Evolutionary conservation across 2,797 vertebrate species (phyloP).

Genomic region (Circus cinereus): DNA sequence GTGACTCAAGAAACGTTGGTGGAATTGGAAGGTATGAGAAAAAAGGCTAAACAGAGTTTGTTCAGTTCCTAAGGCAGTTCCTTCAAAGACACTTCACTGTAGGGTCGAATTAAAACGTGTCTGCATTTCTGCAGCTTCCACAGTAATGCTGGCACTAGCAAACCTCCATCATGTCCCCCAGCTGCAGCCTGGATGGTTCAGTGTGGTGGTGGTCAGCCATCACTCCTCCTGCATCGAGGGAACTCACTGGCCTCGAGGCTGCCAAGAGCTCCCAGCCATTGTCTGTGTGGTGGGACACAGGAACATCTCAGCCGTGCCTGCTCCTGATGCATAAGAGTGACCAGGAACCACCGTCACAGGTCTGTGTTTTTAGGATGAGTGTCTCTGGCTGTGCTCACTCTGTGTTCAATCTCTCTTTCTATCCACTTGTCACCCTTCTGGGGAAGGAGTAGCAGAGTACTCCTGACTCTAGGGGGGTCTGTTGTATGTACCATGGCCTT

Average conservation of each 20-base stretch:
- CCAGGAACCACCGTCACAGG: neutral
- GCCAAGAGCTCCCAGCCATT: neutral
- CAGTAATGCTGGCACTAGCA: neutral
- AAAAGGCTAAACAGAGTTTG: neutral
- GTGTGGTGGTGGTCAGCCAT: neutral
- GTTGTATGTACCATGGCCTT: neutral
- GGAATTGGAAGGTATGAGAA: neutral
- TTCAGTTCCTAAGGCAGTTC: neutral
- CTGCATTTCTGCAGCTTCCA: neutral
- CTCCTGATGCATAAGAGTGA: neutral
- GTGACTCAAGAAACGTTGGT: neutral
- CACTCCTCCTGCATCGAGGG: neutral
- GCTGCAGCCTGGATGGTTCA: neutral
- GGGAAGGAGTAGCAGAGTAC: neutral
- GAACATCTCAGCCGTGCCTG: neutral
- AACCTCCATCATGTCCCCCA: neutral
- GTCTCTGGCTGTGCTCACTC: neutral
- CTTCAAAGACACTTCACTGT: neutral
- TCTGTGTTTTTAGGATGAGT: neutral
- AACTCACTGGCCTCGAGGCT: neutral
- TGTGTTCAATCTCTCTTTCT: neutral
- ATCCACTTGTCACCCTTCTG: neutral
- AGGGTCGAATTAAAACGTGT: accelerated
- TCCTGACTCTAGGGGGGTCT: neutral
- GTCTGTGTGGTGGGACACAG: neutral